Evolutionary conservation across 2,113 vertebrate species (phyloP).

Genomic region (Oncorhynchus gorbuscha): DNA sequence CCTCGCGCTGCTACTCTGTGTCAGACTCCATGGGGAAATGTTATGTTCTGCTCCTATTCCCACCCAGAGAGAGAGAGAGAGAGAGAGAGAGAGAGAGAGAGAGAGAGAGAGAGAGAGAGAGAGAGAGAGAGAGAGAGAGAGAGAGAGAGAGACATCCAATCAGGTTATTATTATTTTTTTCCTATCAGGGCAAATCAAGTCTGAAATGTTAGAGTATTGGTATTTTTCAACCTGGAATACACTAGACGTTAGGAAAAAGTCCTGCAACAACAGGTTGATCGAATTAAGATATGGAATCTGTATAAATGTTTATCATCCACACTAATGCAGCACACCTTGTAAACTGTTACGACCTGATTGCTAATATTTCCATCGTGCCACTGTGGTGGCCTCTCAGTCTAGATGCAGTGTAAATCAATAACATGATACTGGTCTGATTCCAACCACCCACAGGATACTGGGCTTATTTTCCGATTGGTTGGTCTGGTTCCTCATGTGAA

Average conservation of each 20-base stretch:
- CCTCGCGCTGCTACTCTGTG: not conserved
- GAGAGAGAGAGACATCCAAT: not conserved
- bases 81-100: no score
- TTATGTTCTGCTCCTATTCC: not conserved
- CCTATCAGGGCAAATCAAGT: not conserved
- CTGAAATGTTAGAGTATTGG: no score
- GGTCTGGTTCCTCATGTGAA: not conserved
- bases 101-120: not conserved
- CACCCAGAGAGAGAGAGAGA: not conserved
- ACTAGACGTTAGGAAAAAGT: no score
- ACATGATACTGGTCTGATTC: not conserved
- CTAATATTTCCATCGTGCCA: no score
- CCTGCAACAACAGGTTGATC: not conserved
- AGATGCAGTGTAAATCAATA: not conserved
- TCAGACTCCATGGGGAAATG: conserved; percentile 24
- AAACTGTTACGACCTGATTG: no score
- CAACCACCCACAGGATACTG: not conserved
- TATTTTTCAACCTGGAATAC: not conserved
- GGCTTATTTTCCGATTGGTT: no score
- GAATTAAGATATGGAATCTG: no score
- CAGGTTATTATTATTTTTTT: not conserved
- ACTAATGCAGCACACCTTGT: no score
- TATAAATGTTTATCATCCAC: no score
- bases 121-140: not conserved
- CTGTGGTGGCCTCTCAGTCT: no score